Percentiles rank a stretch among this genome's conserved stretches.
Evolutionary conservation across 1,140 invertebrate species (phyloP).

Genomic region (Leptinotarsa defecta): DNA sequence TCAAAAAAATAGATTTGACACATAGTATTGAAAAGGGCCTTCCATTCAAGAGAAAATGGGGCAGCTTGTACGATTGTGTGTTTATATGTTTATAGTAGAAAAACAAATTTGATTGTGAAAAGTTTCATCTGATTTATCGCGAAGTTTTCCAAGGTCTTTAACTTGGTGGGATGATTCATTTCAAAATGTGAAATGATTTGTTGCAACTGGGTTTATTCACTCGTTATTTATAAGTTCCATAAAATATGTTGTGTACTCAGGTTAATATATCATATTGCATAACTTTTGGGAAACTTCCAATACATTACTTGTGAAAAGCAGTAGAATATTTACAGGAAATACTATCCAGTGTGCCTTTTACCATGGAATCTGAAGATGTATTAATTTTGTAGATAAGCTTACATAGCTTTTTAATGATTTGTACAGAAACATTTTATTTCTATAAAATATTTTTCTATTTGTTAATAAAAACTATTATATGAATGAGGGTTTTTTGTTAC

Average conservation of each 20-base stretch:
- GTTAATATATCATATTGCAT: not conserved
- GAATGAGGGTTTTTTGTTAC: not conserved
- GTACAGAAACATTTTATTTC: constrained; percentile 22
- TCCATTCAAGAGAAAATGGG: too few species aligned
- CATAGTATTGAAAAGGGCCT: too few species aligned
- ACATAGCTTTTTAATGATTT: constrained; percentile 22
- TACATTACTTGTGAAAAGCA: not conserved
- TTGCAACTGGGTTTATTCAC: too few species aligned
- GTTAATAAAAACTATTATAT: constrained; percentile 22
- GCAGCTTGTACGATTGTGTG: too few species aligned
- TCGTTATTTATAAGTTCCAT: too few species aligned
- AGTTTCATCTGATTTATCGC: too few species aligned
- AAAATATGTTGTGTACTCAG: not conserved
- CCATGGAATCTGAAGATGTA: constrained; percentile 8
- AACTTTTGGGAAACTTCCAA: not conserved
- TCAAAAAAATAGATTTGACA: too few species aligned
- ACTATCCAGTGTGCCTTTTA: not conserved
- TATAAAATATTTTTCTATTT: constrained; percentile 24
- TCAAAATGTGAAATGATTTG: too few species aligned
- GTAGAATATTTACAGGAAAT: not conserved
- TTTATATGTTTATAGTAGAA: too few species aligned
- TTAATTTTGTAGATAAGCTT: constrained; percentile 5
- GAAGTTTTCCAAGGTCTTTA: too few species aligned
- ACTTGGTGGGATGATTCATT: too few species aligned
- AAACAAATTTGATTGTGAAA: too few species aligned